Base-by-base conservation (phyloP, 1,140 invertebrate genomes). In the Drosophila carrolli region DNA sequence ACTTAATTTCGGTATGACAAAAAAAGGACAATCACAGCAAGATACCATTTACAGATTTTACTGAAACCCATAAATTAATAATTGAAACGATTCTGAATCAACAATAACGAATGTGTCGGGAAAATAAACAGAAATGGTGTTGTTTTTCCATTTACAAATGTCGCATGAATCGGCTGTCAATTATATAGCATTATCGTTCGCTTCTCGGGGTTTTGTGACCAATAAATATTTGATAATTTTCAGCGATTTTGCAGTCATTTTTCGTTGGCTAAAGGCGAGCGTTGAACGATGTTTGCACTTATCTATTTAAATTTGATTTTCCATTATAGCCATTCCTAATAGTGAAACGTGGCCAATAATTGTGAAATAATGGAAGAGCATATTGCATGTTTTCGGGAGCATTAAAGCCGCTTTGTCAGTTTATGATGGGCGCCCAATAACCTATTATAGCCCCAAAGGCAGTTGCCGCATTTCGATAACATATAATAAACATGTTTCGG, bases 151-250 rank as follows among this genome's bases (percentile, higher is more conserved):
- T 61, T 79, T 75, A 58, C 54, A 63, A 74, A 78, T 75, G 80
- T 81, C 63, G 55, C 80, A 83, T 79, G 83, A 84, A 84, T 83
- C 75, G 68, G 46, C 55, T 76, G 81, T 84, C 81, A 83, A 83
- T 83, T 83, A 83, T 76, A 51, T 67, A 76, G 81, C 76, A 84
- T 83, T 83, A 83, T 75, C 76, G 43, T 66, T 44, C 29, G 23
- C 23, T 54, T 50, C 32, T 32, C 60, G 23, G 37, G 14, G 6
- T 71, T 60, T 63, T 44, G 59, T 50, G 37, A 40, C 61, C 51
- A 74, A 82, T 82, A 77, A 73, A 81, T 78, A 74, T 68, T 74
- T 67, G 37, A 74, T 77, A 70, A 65, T 47, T 40, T 67, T 41
- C 59, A 32, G 41, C 43, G 43, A 48, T 37, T 14, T 35, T 23